Percentiles rank a stretch among this genome's conserved stretches.
phyloP scores from a whole-genome alignment of 2,888 invertebrate genomes.

The Buathra laborator region DNA sequence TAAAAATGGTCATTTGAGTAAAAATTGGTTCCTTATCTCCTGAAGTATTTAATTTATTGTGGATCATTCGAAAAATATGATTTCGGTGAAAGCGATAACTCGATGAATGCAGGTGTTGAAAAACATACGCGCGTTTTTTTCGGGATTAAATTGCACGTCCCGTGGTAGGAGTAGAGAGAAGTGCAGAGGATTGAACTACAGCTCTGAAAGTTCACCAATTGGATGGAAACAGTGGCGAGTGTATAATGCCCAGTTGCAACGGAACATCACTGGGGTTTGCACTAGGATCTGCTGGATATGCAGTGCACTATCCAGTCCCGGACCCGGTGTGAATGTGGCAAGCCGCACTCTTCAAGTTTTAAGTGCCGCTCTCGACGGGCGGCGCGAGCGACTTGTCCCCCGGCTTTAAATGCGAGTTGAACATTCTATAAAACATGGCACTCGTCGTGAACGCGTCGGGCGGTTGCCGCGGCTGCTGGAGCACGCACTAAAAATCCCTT shows the following conservation, averaged over 20 bases:
- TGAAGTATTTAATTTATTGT: too few relatives aligned
- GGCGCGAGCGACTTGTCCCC: constrained; percentile 69
- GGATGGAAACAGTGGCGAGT: constrained; percentile 36
- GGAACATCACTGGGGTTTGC: not conserved
- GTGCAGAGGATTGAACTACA: constrained; percentile 12
- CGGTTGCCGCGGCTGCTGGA: constrained; percentile 58
- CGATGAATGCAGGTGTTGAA: not conserved
- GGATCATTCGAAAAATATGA: too few relatives aligned
- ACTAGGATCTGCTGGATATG: not conserved
- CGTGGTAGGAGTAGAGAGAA: not conserved
- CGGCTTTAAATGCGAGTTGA: constrained; percentile 78
- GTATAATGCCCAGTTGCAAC: constrained; percentile 25
- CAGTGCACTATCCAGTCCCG: not conserved
- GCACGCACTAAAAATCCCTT: constrained; percentile 73
- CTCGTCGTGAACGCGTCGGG: constrained; percentile 71
- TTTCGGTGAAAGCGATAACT: not conserved
- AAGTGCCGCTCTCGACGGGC: constrained; percentile 60
- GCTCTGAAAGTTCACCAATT: constrained; percentile 12
- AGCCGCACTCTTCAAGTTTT: constrained; percentile 63
- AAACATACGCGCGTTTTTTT: not conserved
- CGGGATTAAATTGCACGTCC: not conserved
- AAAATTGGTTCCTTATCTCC: too few relatives aligned
- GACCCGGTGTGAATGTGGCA: constrained; percentile 46
- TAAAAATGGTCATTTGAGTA: too few relatives aligned
- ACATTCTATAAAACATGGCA: constrained; percentile 80